A percentile compares a stretch with the other conserved stretches of the same genome.
These are phyloP conservation scores for Phoeniculus purpureus DNA, from an alignment of 2,797 vertebrate species.

Conservation along the genomic window DNA sequence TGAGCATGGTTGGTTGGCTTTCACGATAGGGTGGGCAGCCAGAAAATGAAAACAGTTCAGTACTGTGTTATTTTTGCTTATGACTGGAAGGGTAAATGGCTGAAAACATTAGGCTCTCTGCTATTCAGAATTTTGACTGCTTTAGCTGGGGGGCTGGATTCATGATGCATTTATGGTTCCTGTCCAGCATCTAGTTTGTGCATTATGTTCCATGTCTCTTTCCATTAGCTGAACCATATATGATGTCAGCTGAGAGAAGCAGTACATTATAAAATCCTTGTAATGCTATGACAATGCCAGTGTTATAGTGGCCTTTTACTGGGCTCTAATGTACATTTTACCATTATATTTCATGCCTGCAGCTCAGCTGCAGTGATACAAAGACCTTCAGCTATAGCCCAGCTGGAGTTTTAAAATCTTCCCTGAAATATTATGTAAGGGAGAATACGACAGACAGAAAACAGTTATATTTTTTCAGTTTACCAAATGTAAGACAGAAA, in stretches of 20 bases:
- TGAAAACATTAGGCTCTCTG: slow-evolving; percentile 83
- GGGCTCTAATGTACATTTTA: slow-evolving; percentile 82
- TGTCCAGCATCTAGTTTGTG: slow-evolving; percentile 83
- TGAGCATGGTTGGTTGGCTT: slow-evolving; percentile 82
- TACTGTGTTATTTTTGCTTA: slow-evolving; percentile 41
- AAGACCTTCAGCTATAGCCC: slow-evolving; percentile 71
- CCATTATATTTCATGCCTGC: slow-evolving; percentile 83
- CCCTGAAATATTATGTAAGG: slow-evolving; percentile 64
- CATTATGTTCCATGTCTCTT: slow-evolving; percentile 92
- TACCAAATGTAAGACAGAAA: slow-evolving; percentile 18
- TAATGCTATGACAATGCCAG: slow-evolving; percentile 76
- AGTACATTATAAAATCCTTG: slow-evolving; percentile 77
- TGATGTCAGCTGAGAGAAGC: slow-evolving; percentile 90
- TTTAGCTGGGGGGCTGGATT: slow-evolving; percentile 86
- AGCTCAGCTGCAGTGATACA: slow-evolving; percentile 61
- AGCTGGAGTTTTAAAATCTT: slow-evolving; percentile 75
- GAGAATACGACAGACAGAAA: slow-evolving; percentile 45
- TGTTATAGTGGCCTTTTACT: slow-evolving; percentile 76
- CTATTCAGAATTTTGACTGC: slow-evolving; percentile 86
- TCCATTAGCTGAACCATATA: slow-evolving; percentile 84
- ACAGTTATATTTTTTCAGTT: slow-evolving; percentile 40
- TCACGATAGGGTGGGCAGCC: slow-evolving; percentile 63
- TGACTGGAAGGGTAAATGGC: slow-evolving; percentile 76
- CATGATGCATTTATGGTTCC: slow-evolving; percentile 87
- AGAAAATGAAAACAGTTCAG: slow-evolving; percentile 59